phyloP scores from a whole-genome alignment of 2,888 invertebrate genomes.

The Pristionchus exspectatus region DNA sequence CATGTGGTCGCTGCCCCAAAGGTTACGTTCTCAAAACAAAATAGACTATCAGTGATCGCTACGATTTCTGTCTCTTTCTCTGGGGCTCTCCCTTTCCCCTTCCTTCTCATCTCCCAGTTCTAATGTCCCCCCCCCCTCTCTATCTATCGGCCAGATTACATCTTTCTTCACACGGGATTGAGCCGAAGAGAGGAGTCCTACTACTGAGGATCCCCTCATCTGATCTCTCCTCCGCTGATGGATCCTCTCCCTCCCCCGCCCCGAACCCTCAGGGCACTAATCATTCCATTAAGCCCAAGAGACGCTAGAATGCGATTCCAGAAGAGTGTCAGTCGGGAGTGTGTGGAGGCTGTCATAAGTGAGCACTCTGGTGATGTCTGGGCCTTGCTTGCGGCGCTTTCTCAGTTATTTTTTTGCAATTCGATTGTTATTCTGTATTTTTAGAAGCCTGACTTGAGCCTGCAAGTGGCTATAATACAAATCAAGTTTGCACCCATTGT shows the following conservation, averaged over 20 bases:
- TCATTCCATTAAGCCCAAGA: slow-evolving; percentile 34
- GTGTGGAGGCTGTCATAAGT: background rate
- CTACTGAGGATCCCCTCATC: slow-evolving; percentile 3
- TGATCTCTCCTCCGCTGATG: background rate
- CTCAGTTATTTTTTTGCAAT: too few relatives aligned
- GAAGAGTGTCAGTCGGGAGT: background rate
- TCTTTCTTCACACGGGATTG: slow-evolving; percentile 35
- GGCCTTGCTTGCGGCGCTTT: too few relatives aligned
- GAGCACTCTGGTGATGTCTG: too few relatives aligned
- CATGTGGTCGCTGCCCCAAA: background rate
- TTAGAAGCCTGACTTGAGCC: too few relatives aligned
- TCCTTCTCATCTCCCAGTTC: slow-evolving; percentile 26
- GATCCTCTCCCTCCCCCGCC: background rate
- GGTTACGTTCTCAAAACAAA: slow-evolving; percentile 37
- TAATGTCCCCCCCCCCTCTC: slow-evolving; percentile 15
- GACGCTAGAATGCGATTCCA: background rate
- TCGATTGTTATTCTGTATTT: too few relatives aligned
- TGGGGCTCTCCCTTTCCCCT: background rate
- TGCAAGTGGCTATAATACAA: too few relatives aligned
- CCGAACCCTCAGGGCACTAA: slow-evolving; percentile 19
- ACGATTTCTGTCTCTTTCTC: background rate
- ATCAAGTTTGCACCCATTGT: too few relatives aligned
- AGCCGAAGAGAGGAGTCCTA: background rate
- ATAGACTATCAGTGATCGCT: background rate
- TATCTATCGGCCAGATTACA: slow-evolving; percentile 41